Base-by-base conservation (phyloP, 2,797 vertebrate genomes). In the Syndactyla subalaris region DNA sequence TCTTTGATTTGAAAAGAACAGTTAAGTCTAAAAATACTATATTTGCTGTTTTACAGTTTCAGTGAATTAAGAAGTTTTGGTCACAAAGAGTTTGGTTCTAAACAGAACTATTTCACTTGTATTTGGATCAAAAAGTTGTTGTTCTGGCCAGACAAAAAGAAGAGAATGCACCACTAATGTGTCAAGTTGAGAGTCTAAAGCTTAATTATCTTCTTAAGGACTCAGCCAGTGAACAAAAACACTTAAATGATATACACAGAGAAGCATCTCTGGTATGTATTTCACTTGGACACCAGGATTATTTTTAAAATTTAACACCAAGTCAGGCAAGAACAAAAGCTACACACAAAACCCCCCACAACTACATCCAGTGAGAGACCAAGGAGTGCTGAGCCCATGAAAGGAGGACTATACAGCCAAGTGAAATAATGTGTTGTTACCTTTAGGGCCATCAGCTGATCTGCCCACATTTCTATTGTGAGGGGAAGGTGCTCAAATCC, bases 381-480 rank as follows among this genome's bases (percentile, higher is more conserved):
- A 1, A 46, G 51, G 17, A 34, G 23, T 4, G 48, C 16, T 57
- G 52, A 83, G 36, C 30, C 77, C 45, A 67, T 8, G 20, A n/a
- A 62, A 86, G 38, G 58, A 90, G 63, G 75, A 61, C 15, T 7
- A 7, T 46, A 83, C 85, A 88, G 34, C 43, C 16, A 74, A 93
- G 32, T 26, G 62, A 32, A 71, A 24, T 13, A 59, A 45, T 0
- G 2, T 4, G n/a, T 94, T 4, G 29, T 96, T 97, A 99, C 99
- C 98, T 98, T 98, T 30, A 99, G 92, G 12, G 98, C 98, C 73
- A 88, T 67, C 15, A 99, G 98, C 81, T 99, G 98, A 73, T 98
- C 98, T 65, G 98, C 98, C 99, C 99, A 99, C 92, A 98, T 94
- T 86, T 98, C 97, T 96, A 99, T 85, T 2, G 98, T 97, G 6